phyloP scores from a whole-genome alignment of 2,888 invertebrate genomes.

The Trichogramma dendrolimi region DNA sequence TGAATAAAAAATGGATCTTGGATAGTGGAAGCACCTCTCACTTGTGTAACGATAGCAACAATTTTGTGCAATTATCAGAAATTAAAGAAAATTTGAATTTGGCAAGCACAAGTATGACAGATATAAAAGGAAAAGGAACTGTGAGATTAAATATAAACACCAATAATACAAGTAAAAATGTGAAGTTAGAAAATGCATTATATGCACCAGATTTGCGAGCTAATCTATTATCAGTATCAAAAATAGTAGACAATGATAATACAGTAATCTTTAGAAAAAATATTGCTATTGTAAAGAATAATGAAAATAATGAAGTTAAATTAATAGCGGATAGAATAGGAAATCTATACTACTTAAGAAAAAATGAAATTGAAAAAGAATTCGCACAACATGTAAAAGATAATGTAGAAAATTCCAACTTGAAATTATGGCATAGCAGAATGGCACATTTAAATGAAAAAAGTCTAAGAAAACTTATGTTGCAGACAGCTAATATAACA shows the following conservation, averaged over 20 bases:
- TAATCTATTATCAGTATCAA: conserved; percentile 5
- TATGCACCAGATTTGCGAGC: conserved; percentile 12
- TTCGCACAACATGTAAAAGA: not conserved
- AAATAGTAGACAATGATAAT: conserved; percentile 10
- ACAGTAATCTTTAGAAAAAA: conserved; percentile 1
- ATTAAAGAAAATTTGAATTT: conserved; percentile 4
- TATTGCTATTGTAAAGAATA: not conserved
- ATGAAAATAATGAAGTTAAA: not conserved
- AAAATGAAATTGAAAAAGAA: conserved; percentile 2
- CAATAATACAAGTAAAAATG: not conserved
- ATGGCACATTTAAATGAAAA: conserved; percentile 16
- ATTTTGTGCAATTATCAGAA: not conserved
- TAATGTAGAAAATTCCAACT: not conserved
- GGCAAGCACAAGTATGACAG: not conserved
- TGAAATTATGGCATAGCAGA: conserved; percentile 15
- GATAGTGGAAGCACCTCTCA: conserved; percentile 14
- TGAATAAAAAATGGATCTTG: not conserved
- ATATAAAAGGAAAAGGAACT: conserved; percentile 3
- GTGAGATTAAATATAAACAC: not conserved
- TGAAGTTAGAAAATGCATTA: conserved; percentile 6
- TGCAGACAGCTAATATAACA: not conserved
- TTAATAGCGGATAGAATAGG: conserved; percentile 7
- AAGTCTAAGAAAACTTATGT: conserved; percentile 1
- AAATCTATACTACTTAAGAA: conserved; percentile 10
- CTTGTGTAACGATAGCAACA: not conserved